A percentile compares a stretch with the other conserved stretches of the same genome.
These are phyloP conservation scores for Rhea americana DNA, from an alignment of 2,113 vertebrate species.

Conservation along the genomic window DNA sequence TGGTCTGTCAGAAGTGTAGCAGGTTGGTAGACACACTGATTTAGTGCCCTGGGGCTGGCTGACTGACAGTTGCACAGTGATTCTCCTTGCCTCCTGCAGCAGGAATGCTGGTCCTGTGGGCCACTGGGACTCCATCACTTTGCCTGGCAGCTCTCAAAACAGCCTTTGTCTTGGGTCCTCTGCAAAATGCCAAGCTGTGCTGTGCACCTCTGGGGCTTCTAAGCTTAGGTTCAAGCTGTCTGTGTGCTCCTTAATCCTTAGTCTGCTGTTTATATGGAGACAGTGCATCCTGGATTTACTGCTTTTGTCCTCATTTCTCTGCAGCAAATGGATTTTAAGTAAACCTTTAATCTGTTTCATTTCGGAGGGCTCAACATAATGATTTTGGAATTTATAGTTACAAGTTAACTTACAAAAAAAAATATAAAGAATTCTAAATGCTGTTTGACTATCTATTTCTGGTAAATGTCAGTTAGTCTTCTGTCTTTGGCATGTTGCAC, in stretches of 20 bases:
- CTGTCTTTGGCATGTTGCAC: background rate
- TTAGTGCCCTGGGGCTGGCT: background rate
- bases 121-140: background rate
- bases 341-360: background rate
- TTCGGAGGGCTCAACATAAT: background rate
- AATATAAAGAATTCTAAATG: background rate
- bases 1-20: background rate
- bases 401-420: background rate
- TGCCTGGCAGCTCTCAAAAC: background rate
- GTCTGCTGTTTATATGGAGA: background rate
- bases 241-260: background rate
- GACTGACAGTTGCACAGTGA: background rate
- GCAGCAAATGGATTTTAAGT: background rate
- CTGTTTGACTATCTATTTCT: background rate
- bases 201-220: background rate
- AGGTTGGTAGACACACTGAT: fast-evolving
- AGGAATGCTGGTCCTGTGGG: background rate
- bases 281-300: background rate
- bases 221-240: background rate
- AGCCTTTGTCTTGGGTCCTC: fast-evolving
- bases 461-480: background rate
- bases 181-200: background rate
- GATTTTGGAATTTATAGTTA: background rate
- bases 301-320: background rate
- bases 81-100: background rate